These are phyloP conservation scores for Brachirus orientalis DNA, from an alignment of 2,113 vertebrate species.

Conservation along the genomic window DNA sequence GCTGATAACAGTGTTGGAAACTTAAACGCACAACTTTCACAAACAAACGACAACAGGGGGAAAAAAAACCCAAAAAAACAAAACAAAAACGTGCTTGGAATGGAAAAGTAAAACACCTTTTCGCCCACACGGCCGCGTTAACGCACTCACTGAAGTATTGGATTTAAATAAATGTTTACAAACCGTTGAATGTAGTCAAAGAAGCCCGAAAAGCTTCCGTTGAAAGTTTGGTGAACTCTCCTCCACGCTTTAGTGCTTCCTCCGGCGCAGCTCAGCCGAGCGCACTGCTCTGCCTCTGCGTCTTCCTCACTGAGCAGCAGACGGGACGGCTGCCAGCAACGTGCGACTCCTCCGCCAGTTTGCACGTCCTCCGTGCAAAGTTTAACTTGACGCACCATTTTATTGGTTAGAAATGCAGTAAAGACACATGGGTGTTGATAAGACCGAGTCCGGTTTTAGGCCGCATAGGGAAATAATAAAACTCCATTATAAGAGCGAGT, in stretches of 20 bases:
- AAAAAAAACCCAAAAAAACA: too few relatives aligned
- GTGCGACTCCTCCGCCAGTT: too few relatives aligned
- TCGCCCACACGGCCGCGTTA: too few relatives aligned
- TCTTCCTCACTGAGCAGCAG: conserved; percentile 1
- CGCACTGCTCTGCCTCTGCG: conserved; percentile 22
- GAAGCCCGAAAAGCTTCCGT: conserved; percentile 1
- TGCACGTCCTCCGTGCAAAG: background rate
- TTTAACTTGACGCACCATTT: background rate
- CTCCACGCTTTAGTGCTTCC: conserved; percentile 11
- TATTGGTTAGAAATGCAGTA: background rate
- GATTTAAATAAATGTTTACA: too few relatives aligned
- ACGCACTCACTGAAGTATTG: too few relatives aligned
- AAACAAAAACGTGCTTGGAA: too few relatives aligned
- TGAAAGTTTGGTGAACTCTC: conserved; percentile 5
- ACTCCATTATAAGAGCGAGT: too few relatives aligned
- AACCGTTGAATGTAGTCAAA: too few relatives aligned
- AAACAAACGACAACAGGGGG: too few relatives aligned
- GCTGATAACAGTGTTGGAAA: too few relatives aligned
- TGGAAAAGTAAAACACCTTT: too few relatives aligned
- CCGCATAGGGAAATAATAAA: background rate
- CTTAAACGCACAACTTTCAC: too few relatives aligned
- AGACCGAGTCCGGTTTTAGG: background rate
- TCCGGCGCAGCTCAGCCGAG: conserved; percentile 25
- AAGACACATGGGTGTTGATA: background rate
- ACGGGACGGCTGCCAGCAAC: background rate